phyloP scores from a whole-genome alignment of 2,797 vertebrate genomes.

The Tamandua tetradactyla region DNA sequence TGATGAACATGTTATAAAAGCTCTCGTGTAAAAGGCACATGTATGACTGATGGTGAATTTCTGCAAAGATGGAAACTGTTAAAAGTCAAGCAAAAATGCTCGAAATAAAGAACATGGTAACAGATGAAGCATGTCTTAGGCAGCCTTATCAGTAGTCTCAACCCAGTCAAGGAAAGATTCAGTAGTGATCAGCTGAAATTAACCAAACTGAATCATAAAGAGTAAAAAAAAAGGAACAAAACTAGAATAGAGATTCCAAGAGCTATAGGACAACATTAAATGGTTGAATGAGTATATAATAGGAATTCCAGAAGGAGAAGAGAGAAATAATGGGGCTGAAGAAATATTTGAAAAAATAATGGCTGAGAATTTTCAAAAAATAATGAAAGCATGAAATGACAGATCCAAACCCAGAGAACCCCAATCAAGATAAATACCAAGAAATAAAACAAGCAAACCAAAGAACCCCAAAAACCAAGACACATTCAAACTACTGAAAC shows the following conservation, averaged over 20 bases:
- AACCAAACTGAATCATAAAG: not conserved
- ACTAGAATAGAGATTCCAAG: not conserved
- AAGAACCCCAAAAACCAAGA: not conserved
- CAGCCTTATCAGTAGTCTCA: not conserved
- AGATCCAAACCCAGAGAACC: not conserved
- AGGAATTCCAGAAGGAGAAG: not conserved
- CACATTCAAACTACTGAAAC: not conserved
- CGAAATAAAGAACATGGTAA: not conserved
- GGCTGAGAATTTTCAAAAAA: too few relatives aligned
- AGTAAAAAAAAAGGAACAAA: not conserved
- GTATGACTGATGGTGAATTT: constrained; percentile 27
- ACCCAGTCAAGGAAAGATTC: not conserved
- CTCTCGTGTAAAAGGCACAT: not conserved
- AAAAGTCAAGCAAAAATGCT: not conserved
- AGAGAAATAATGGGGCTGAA: not conserved
- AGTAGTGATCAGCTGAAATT: not conserved
- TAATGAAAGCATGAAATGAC: not conserved
- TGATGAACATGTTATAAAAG: not conserved
- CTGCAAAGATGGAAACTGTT: not conserved
- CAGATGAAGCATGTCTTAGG: not conserved
- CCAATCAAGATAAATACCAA: constrained; percentile 26
- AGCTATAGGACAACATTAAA: not conserved
- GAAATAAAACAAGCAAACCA: not conserved
- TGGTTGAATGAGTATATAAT: not conserved
- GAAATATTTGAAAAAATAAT: too few relatives aligned